These are phyloP conservation scores for Cotesia typhae DNA, from an alignment of 1,140 invertebrate genomes.

Conservation along the genomic window DNA sequence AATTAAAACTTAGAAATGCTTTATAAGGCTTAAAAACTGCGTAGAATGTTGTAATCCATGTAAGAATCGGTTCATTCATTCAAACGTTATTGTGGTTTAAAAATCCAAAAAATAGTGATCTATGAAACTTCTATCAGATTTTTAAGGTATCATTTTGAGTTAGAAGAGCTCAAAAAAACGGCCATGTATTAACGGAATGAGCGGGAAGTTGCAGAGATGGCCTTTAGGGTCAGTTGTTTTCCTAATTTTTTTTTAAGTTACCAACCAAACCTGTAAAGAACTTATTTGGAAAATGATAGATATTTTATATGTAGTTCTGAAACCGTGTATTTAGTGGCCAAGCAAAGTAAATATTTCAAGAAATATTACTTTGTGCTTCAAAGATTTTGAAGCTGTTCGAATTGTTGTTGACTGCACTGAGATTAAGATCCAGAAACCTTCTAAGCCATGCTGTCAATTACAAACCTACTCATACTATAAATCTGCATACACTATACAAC, in stretches of 20 bases:
- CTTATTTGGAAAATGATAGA: constrained; percentile 36
- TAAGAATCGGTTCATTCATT: no score
- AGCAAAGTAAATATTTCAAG: constrained; percentile 36
- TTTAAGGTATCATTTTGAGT: no score
- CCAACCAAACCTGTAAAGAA: constrained; percentile 33
- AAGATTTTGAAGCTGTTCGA: constrained; percentile 43
- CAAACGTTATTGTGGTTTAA: no score
- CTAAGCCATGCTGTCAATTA: constrained; percentile 35
- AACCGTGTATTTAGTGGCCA: constrained; percentile 36
- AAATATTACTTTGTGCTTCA: constrained; percentile 46
- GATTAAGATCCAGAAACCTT: constrained; percentile 36
- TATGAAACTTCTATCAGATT: no score
- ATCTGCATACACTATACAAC: constrained; percentile 47
- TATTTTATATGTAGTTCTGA: constrained; percentile 36
- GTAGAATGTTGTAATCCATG: no score
- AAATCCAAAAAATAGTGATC: no score
- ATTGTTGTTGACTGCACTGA: constrained; percentile 47
- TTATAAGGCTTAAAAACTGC: no score
- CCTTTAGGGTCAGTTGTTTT: no score
- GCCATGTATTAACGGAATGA: no score
- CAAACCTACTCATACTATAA: constrained; percentile 47
- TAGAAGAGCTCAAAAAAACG: no score
- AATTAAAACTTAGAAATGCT: no score
- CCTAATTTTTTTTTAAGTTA: constrained; percentile 31
- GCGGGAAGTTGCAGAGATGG: no score